Conservation (phyloP, 2,888 invertebrate species). For the Julus scandinavius region DNA sequence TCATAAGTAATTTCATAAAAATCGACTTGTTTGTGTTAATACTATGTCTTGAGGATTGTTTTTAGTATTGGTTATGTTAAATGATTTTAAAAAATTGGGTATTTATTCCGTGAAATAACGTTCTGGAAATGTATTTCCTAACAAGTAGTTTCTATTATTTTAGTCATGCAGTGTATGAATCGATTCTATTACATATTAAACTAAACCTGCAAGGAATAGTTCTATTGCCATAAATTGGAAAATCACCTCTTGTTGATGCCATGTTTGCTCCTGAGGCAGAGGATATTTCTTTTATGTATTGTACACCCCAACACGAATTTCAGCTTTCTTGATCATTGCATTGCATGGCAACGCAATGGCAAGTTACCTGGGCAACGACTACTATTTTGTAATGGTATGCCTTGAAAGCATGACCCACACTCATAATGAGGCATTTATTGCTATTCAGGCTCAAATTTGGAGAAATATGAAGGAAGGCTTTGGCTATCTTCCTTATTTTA, state of each 20-base stretch:
- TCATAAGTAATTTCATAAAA: no score
- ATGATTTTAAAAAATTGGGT: no score
- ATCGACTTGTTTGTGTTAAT: not conserved
- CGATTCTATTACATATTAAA: not conserved
- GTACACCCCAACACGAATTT: not conserved
- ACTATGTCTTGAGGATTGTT: not conserved
- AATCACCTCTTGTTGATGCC: not conserved
- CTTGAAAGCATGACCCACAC: constrained; percentile 20
- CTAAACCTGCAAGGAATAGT: no score
- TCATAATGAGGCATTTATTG: not conserved
- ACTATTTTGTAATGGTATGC: not conserved
- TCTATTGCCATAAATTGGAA: not conserved
- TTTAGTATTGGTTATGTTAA: no score
- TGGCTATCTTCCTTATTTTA: not conserved
- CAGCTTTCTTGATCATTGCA: not conserved
- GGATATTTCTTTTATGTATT: not conserved
- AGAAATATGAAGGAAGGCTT: not conserved
- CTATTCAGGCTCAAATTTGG: not conserved
- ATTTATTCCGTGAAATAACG: not conserved
- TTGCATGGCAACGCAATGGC: not conserved
- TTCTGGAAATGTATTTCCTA: not conserved
- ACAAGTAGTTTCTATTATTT: not conserved
- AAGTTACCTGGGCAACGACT: not conserved
- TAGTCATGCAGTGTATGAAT: not conserved
- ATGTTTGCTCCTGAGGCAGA: not conserved